Base-by-base conservation (phyloP, 1,140 invertebrate species). In the Drosophila ironensis region DNA sequence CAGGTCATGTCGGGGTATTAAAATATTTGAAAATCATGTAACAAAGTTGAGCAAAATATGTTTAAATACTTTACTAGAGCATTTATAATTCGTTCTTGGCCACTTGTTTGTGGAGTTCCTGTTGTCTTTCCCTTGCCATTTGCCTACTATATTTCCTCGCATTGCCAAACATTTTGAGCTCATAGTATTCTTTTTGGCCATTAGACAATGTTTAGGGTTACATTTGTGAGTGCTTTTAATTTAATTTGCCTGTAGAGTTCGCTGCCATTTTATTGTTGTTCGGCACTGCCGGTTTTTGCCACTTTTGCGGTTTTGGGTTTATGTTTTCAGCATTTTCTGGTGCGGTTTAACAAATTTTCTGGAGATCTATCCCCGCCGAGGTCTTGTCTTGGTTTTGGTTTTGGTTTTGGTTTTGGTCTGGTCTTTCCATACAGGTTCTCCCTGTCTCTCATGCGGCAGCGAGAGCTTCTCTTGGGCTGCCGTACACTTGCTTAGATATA, bases 311-410 rank as follows among this genome's bases (percentile, higher is more conserved):
- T 76, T 78, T 73, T 69, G 46, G 54, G 40, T 72, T 67, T 63
- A 60, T 81, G 60, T 81, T 81, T 77, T 71, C 78, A 84, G 71
- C 78, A 84, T 82, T 82, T 82, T 67, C 61, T 70, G 67, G 72
- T 82, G 78, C 74, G 78, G 78, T 78, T 82, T 78, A 53, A 84
- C 73, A 82, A 82, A 82, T 82, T 84, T 84, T 69, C 78, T 78
- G 67, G 69, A 73, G 63, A 81, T 80, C 53, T 80, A 45, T 50
- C 64, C 40, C 38, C 5, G 33, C 33, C 42, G 47, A 50, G 61
- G 60, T 46, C 60, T 68, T 68, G 64, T 67, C 64, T 66, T 66
- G 61, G 63, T 54, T 25, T 59, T 37, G 25, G 27, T 22, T 16
- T 48, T 12, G 22, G 20, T 44, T 25, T 33, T 30, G 24, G 53